Percentiles rank a stretch among this genome's conserved stretches.
phyloP scores from a whole-genome alignment of 2,113 vertebrate species.

The Ageneiosus marmoratus region DNA sequence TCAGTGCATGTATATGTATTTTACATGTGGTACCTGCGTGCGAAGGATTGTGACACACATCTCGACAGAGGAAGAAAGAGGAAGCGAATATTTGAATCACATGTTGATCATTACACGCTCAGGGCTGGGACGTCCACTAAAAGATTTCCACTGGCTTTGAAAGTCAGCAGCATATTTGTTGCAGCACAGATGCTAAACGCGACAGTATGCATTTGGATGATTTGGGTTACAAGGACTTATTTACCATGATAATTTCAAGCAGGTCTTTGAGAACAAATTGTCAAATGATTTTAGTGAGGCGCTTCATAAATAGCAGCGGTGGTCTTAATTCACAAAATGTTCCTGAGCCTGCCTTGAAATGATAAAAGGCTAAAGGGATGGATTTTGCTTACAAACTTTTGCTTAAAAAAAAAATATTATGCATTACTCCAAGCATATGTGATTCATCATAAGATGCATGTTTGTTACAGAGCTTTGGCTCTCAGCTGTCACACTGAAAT shows the following conservation, averaged over 20 bases:
- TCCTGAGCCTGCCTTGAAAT: background rate
- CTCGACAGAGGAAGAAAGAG: conserved; percentile 28
- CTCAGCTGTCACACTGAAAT: background rate
- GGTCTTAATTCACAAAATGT: background rate
- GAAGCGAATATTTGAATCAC: conserved; percentile 29
- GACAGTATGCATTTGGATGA: background rate
- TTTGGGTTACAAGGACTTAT: background rate
- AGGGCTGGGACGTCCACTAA: conserved; percentile 4
- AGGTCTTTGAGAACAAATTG: background rate
- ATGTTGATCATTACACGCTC: conserved; percentile 24
- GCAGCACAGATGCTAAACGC: conserved; percentile 1
- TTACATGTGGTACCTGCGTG: conserved; percentile 17
- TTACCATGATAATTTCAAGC: background rate
- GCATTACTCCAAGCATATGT: background rate
- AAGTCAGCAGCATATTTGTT: conserved; percentile 34
- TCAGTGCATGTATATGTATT: background rate
- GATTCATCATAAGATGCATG: background rate
- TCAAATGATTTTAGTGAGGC: background rate
- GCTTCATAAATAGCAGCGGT: no score
- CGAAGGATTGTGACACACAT: background rate
- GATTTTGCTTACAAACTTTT: background rate
- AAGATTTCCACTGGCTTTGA: conserved; percentile 20
- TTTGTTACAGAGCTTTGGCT: background rate
- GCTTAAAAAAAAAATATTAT: background rate
- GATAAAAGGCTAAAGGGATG: background rate